phyloP scores from a whole-genome alignment of 2,113 vertebrate genomes.

The Entosphenus tridentatus region DNA sequence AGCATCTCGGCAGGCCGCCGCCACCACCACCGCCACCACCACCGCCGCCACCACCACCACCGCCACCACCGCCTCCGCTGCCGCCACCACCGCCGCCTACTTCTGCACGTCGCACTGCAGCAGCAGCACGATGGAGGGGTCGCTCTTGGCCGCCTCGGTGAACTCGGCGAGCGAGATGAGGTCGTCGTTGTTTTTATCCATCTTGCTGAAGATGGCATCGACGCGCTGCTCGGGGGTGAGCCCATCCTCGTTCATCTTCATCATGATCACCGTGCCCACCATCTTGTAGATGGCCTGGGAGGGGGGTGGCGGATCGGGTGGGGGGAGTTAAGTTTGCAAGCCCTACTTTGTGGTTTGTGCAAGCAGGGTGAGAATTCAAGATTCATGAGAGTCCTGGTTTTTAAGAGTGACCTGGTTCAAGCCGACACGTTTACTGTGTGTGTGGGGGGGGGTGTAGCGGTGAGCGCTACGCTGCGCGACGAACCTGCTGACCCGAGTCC shows the following conservation, averaged over 20 bases:
- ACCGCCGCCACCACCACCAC: conserved; percentile 8
- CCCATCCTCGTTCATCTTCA: conserved; percentile 94
- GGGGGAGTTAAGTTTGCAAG: too few species aligned
- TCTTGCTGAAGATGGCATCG: conserved; percentile 98
- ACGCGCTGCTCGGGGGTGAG: conserved; percentile 87
- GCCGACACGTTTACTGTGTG: too few species aligned
- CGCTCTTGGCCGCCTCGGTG: conserved; percentile 82
- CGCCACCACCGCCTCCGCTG: conserved; percentile 10
- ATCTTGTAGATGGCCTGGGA: conserved; percentile 91
- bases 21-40: background rate
- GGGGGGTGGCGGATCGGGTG: background rate
- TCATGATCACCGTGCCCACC: conserved; percentile 98
- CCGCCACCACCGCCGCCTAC: conserved; percentile 22
- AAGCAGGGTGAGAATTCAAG: too few species aligned
- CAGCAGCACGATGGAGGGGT: conserved; percentile 83
- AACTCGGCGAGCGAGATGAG: conserved; percentile 94
- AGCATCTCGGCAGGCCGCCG: background rate
- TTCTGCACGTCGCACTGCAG: conserved; percentile 96
- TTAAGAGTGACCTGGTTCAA: too few species aligned
- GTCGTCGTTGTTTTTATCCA: conserved; percentile 94
- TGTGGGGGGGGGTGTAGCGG: too few species aligned
- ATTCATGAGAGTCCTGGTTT: too few species aligned
- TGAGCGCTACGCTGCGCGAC: too few species aligned
- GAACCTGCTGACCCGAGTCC: too few species aligned
- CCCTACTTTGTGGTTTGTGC: too few species aligned